These are phyloP conservation scores for Decapterus maruadsi DNA, from an alignment of 2,797 vertebrate species.

Conservation along the genomic window DNA sequence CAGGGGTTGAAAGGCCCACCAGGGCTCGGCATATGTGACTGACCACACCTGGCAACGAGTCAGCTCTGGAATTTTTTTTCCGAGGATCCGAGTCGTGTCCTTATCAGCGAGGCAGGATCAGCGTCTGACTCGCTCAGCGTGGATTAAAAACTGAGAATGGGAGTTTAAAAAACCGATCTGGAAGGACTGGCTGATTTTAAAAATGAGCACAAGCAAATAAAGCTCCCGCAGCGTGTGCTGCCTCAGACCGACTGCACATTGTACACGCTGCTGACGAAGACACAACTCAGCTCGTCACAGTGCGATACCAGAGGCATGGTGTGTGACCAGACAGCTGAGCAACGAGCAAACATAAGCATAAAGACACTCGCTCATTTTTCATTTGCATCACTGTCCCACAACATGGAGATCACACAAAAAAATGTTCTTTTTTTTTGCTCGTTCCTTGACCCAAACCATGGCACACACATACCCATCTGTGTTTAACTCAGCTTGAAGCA, in stretches of 20 bases:
- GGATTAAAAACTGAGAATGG: conserved; percentile 64
- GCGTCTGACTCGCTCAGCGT: conserved; percentile 46
- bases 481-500: conserved; percentile 74
- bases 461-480: conserved; percentile 71
- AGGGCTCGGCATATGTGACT: conserved; percentile 70
- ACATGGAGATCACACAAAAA: conserved; percentile 41
- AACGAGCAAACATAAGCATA: conserved; percentile 53
- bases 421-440: conserved; percentile 53
- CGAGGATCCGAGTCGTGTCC: conserved; percentile 44
- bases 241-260: conserved; percentile 56
- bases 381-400: conserved; percentile 45
- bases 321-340: conserved; percentile 56
- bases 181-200: conserved; percentile 53
- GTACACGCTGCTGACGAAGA: conserved; percentile 69
- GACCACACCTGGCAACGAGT: conserved; percentile 79
- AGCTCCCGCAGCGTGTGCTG: conserved; percentile 52
- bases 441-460: conserved; percentile 67
- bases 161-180: conserved; percentile 54
- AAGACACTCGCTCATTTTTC: conserved; percentile 47
- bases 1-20: conserved; percentile 67
- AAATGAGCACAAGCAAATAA: conserved; percentile 54
- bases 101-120: conserved; percentile 63
- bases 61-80: conserved; percentile 67
- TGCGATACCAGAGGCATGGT: conserved; percentile 41
- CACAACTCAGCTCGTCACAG: conserved; percentile 58